phyloP scores from a whole-genome alignment of 2,113 vertebrate species.

The Natator depressus region DNA sequence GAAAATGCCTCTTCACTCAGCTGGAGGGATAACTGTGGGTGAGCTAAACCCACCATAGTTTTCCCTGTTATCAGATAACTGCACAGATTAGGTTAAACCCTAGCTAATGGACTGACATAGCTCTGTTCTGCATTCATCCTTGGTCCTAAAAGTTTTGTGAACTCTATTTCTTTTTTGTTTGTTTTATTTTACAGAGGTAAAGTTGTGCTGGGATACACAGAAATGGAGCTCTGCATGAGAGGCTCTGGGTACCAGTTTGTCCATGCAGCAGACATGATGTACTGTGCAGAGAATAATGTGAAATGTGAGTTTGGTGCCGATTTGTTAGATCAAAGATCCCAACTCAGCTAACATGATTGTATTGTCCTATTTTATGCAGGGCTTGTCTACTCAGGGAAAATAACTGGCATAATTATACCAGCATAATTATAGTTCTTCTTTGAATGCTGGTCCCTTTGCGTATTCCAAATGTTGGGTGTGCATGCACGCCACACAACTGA shows the following conservation, averaged over 20 bases:
- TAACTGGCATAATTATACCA: not conserved
- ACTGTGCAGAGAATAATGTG: conserved; percentile 82
- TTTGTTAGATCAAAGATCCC: not conserved
- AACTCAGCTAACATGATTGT: not conserved
- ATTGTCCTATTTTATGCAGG: not conserved
- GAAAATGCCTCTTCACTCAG: not conserved
- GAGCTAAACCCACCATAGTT: not conserved
- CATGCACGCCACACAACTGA: fast-evolving
- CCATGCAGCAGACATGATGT: conserved; percentile 82
- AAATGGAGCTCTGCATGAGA: conserved; percentile 77
- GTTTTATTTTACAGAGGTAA: conserved; percentile 19
- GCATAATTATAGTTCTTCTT: too few relatives aligned
- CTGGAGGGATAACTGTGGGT: not conserved
- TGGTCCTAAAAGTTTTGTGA: not conserved
- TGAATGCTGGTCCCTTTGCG: too few relatives aligned
- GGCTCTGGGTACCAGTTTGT: conserved; percentile 86
- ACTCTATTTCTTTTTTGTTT: not conserved
- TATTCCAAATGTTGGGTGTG: too few relatives aligned
- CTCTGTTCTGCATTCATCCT: not conserved
- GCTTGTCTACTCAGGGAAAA: not conserved
- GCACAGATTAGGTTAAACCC: not conserved
- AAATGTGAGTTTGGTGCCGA: conserved; percentile 72
- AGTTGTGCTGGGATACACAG: conserved; percentile 79
- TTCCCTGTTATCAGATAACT: not conserved
- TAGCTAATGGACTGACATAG: not conserved